A percentile compares a stretch with the other conserved stretches of the same genome.
Evolutionary conservation across 2,888 invertebrate genomes (phyloP).

Genomic region (Apodemia duryi): DNA sequence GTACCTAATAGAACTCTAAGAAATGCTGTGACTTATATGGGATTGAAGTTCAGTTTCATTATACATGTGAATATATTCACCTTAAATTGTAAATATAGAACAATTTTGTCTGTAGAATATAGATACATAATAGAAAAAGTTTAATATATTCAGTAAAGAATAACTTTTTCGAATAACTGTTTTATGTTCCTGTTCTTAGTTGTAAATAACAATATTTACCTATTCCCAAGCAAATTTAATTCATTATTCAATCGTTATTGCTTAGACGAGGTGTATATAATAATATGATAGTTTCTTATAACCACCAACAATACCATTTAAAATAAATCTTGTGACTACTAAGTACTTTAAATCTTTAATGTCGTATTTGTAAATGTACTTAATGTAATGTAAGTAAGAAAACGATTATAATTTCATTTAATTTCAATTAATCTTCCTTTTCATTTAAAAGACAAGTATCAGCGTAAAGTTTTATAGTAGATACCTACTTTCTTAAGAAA

Average conservation of each 20-base stretch:
- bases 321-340: slow-evolving; percentile 56
- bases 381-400: slow-evolving; percentile 60
- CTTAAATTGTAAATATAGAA: slow-evolving; percentile 63
- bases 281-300: slow-evolving; percentile 45
- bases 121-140: slow-evolving; percentile 55
- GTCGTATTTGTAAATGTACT: slow-evolving; percentile 75
- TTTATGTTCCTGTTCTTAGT: slow-evolving; percentile 75
- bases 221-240: slow-evolving; percentile 30
- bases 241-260: slow-evolving; percentile 22
- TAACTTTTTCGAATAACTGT: slow-evolving; percentile 67
- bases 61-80: slow-evolving; percentile 63
- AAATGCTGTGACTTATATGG: slow-evolving; percentile 60
- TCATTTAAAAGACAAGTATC: slow-evolving; percentile 31
- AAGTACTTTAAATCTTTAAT: slow-evolving; percentile 63
- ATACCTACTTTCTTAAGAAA: slow-evolving; percentile 47
- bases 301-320: slow-evolving; percentile 53
- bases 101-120: slow-evolving; percentile 48
- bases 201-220: slow-evolving; percentile 62
- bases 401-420: slow-evolving; percentile 37
- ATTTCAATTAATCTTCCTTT: slow-evolving; percentile 33
- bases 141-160: slow-evolving; percentile 70
- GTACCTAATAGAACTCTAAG: slow-evolving; percentile 53
- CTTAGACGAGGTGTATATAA: slow-evolving; percentile 20
- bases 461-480: slow-evolving; percentile 36
- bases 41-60: slow-evolving; percentile 61